Evolutionary conservation across 2,113 vertebrate species (phyloP).

Genomic region (Tylochromis polylepis): DNA sequence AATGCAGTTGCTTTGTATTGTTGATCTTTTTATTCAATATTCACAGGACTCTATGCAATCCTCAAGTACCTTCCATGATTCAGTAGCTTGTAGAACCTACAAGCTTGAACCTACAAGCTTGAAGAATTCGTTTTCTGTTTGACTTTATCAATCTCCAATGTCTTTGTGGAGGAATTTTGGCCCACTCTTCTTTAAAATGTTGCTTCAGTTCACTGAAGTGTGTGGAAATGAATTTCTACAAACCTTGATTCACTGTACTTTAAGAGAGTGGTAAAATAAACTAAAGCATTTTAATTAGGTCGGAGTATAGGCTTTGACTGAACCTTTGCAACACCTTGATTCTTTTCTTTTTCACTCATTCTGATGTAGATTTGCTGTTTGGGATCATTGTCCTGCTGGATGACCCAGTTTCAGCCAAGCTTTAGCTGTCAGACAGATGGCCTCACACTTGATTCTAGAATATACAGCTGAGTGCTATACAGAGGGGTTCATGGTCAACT

Average conservation of each 20-base stretch:
- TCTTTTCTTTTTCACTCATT: not conserved
- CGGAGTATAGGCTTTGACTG: not conserved
- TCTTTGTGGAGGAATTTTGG: not conserved
- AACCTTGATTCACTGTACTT: not conserved
- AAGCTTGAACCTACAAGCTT: too few species aligned
- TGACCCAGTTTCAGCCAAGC: not conserved
- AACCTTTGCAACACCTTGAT: not conserved
- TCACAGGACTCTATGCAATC: too few species aligned
- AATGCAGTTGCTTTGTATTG: too few species aligned
- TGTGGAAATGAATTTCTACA: not conserved
- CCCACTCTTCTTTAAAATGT: not conserved
- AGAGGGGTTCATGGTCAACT: not conserved
- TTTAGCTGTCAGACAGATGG: not conserved
- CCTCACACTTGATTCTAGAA: not conserved
- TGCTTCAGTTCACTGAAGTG: not conserved
- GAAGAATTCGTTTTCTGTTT: not conserved
- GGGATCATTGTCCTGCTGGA: not conserved
- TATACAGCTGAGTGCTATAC: not conserved
- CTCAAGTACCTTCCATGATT: too few species aligned
- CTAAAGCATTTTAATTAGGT: not conserved
- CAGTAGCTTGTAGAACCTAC: not conserved
- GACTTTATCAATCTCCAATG: not conserved
- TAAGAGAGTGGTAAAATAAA: not conserved
- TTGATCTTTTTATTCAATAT: too few species aligned
- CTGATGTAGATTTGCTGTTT: not conserved